These are phyloP conservation scores for Sesia apiformis DNA, from an alignment of 2,888 invertebrate species.

Conservation along the genomic window DNA sequence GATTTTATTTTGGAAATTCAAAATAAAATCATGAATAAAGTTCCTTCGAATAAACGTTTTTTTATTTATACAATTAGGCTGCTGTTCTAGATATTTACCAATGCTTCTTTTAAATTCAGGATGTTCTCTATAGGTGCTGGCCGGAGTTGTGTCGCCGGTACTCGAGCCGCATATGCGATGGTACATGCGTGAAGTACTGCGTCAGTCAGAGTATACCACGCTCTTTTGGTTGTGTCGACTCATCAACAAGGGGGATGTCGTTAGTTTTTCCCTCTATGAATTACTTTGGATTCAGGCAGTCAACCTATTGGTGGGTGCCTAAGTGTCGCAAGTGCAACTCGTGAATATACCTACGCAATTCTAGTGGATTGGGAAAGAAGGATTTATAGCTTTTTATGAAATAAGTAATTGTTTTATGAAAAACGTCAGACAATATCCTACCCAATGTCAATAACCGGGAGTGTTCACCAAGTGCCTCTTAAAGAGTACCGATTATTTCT, in stretches of 20 bases:
- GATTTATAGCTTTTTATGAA: background rate
- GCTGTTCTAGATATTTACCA: background rate
- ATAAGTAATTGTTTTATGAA: constrained; percentile 10
- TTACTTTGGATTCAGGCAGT: too few species aligned
- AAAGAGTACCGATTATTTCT: too few species aligned
- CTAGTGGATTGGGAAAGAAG: background rate
- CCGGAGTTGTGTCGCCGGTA: constrained; percentile 70
- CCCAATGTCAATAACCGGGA: too few species aligned
- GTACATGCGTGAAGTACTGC: constrained; percentile 77
- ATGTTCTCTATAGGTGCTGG: constrained; percentile 32
- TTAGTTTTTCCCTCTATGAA: constrained; percentile 15
- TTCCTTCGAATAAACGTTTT: too few species aligned
- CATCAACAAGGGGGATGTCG: constrained; percentile 63
- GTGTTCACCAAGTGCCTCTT: too few species aligned
- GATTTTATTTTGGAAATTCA: too few species aligned
- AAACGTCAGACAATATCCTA: constrained; percentile 15
- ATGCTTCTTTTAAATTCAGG: background rate
- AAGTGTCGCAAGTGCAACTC: too few species aligned
- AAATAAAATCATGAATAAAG: too few species aligned
- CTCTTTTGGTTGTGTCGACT: constrained; percentile 66
- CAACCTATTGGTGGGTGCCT: too few species aligned
- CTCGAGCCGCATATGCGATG: constrained; percentile 72
- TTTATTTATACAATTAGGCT: too few species aligned
- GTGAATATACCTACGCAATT: background rate
- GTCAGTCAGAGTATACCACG: constrained; percentile 65